Base-by-base conservation (phyloP, 37 sponge, comb jelly and placozoan species). In the Ephydatia muelleri region DNA sequence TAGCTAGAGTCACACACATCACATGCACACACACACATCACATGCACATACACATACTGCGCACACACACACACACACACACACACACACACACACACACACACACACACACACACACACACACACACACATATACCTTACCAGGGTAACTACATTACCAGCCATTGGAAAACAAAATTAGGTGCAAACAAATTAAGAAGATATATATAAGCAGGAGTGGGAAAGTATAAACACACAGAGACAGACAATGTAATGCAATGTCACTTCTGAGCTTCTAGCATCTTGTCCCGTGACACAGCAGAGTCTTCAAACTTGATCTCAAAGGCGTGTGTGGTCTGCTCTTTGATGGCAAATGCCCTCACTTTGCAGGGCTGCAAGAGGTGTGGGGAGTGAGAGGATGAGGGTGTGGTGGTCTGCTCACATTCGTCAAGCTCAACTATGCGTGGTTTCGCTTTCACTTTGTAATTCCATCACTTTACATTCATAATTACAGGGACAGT, bases 241-340 rank as follows among this genome's bases (percentile, higher is more conserved):
- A 76, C 38, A 76, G 2, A 40, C 12, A 76, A 40, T 9, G 25
- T 27, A 76, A 76, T 2, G 16, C 19, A 40, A 2, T 35, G 33
- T 86, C 78, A 91, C 47, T 91, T 86, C 28, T 65, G 25, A 26
- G 78, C 70, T 73, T 94, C 91, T 12, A 94, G 68, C 40, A 76
- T 66, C 68, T 90, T 94, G 38, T 94, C 91, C 75, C 91, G 70
- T 12, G 78, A 49, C 26, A 94, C 69, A 22, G 92, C 93, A 9
- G 88, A 85, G 43, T 93, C 94, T n/a, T 96, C 92, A 83, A 96
- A 93, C 69, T 88, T 93, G 34, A 96, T 93, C 72, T 91, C 85
- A 66, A 93, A 85, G 0, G 96, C 90, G 6, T 90, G 89, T 0
- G 86, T 91, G 36, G 86, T 76, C 49, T 91, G 86, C 2, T 91